A percentile compares a stretch with the other conserved stretches of the same genome.
Conservation (phyloP, 2,113 vertebrate genomes). For the rat (Rattus norvegicus) region GRCr8 NC_086035.1:18031001-18031500, state of each 20-base stretch:
- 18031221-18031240: background rate
- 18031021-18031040: constrained; percentile 62
- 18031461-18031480: background rate
- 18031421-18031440: background rate
- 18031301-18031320: background rate
- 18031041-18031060: background rate
- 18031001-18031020: constrained; percentile 41
- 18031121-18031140: background rate
- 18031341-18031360: background rate
- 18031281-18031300: background rate
- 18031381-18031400: background rate
- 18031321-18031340: background rate
- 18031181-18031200: background rate
- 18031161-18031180: background rate
- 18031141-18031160: background rate
- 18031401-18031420: background rate
- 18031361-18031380: background rate
- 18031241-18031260: background rate
- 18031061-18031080: background rate
- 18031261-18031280: background rate
- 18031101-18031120: background rate
- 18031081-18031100: background rate
- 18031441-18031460: background rate
- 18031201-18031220: background rate
- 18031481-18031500: background rate